Evolutionary conservation across 2,888 invertebrate genomes (phyloP).

Genomic region (Diadegma fenestrale): DNA sequence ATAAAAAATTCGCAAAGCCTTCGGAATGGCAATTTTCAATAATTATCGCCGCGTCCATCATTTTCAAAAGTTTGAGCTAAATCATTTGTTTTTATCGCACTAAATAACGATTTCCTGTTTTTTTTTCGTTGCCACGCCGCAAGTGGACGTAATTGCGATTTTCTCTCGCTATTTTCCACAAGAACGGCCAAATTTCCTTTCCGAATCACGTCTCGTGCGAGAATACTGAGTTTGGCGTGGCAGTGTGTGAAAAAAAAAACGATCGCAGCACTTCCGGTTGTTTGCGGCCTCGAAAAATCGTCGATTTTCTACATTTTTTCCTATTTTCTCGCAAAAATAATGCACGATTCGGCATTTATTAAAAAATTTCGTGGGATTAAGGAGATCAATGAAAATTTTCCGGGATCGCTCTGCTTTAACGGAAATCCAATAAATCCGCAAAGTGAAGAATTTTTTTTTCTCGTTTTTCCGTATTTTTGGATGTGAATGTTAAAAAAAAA

Average conservation of each 20-base stretch:
- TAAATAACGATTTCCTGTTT: background rate
- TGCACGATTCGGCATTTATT: background rate
- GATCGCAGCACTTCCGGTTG: slow-evolving; percentile 21
- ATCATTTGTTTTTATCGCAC: slow-evolving; percentile 17
- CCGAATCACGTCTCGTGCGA: slow-evolving; percentile 31
- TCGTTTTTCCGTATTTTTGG: slow-evolving; percentile 9
- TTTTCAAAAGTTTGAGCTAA: slow-evolving; percentile 53
- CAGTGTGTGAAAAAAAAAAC: slow-evolving; percentile 49
- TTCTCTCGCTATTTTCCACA: slow-evolving; percentile 9
- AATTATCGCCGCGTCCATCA: slow-evolving; percentile 10
- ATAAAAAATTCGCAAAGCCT: background rate
- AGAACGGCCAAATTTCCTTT: background rate
- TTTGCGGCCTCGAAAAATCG: background rate
- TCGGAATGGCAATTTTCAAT: background rate
- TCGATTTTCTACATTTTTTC: background rate
- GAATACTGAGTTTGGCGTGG: slow-evolving; percentile 64
- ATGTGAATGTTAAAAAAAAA: slow-evolving; percentile 58
- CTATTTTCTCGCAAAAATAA: background rate
- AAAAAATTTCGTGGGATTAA: slow-evolving; percentile 5
- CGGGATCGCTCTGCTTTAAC: too few species aligned
- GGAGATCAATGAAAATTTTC: slow-evolving; percentile 40
- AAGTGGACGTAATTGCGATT: slow-evolving; percentile 27
- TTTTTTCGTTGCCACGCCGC: slow-evolving; percentile 31
- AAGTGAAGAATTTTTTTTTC: too few species aligned
- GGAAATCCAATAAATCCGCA: too few species aligned